These are phyloP conservation scores for Psittacula cyanocephala DNA, from an alignment of 2,113 vertebrate species.

Conservation along the genomic window DNA sequence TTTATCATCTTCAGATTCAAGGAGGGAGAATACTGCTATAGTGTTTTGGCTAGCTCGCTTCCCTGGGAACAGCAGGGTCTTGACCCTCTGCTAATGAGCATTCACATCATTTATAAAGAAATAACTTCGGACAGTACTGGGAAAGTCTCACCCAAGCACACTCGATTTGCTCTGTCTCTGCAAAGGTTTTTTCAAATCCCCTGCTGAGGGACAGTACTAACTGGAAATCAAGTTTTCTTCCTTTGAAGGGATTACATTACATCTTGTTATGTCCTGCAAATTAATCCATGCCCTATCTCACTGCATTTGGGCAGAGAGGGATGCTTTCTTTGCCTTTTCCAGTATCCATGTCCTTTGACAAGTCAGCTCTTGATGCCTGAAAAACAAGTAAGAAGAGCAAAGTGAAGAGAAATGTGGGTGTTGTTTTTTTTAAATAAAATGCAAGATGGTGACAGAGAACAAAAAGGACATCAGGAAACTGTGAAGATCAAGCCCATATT, in stretches of 20 bases:
- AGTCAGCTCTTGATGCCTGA: not conserved
- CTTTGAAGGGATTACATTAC: not conserved
- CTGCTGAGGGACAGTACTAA: not conserved
- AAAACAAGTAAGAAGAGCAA: not conserved
- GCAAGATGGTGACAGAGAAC: not conserved
- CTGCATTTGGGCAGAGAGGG: not conserved
- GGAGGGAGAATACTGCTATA: rapidly evolving
- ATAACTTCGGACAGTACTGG: not conserved
- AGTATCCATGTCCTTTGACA: not conserved
- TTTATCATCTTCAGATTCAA: not conserved
- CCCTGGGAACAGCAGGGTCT: not conserved
- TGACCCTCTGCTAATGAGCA: not conserved
- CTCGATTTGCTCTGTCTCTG: not conserved
- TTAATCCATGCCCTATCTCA: not conserved
- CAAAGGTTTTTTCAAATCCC: not conserved
- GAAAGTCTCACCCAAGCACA: not conserved
- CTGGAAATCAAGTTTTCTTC: not conserved
- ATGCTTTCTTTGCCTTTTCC: not conserved
- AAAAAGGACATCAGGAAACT: not conserved
- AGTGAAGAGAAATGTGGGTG: not conserved
- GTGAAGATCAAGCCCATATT: not conserved
- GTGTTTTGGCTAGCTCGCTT: not conserved
- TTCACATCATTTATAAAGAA: not conserved
- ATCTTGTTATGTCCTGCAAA: not conserved
- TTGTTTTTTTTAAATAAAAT: not conserved